Conservation (phyloP, 2,797 vertebrate species). For the Selene dorsalis region DNA sequence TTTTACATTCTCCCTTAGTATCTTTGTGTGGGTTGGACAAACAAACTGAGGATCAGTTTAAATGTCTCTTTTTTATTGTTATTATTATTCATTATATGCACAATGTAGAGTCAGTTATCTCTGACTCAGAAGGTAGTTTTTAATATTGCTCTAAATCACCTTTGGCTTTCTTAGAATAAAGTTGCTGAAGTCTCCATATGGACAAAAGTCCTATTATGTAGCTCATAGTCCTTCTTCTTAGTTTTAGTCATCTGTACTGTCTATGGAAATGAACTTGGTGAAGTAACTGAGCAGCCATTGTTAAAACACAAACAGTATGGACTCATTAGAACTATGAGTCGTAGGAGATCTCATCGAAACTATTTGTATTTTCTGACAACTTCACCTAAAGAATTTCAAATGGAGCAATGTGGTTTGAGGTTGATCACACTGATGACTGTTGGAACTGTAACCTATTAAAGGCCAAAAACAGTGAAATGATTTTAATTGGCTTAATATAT, state of each 20-base stretch:
- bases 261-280: not conserved
- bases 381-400: constrained; percentile 15
- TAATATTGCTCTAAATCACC: not conserved
- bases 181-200: not conserved
- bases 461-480: not conserved
- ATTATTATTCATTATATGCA: not conserved
- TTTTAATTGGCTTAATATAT: not conserved
- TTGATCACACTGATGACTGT: not conserved
- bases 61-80: not conserved
- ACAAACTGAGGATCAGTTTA: not conserved
- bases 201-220: not conserved
- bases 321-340: constrained; percentile 22
- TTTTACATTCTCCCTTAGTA: constrained; percentile 9
- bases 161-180: not conserved
- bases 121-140: not conserved
- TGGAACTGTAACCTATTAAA: not conserved
- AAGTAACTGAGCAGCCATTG: not conserved
- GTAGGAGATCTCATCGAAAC: not conserved
- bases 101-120: constrained; percentile 14
- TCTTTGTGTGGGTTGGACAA: constrained; percentile 6
- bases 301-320: not conserved
- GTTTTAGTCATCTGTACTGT: not conserved
- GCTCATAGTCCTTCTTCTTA: not conserved
- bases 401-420: not conserved
- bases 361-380: not conserved